Evolutionary conservation across 2,888 invertebrate genomes (phyloP).

Genomic region (Orchesella flavescens): DNA sequence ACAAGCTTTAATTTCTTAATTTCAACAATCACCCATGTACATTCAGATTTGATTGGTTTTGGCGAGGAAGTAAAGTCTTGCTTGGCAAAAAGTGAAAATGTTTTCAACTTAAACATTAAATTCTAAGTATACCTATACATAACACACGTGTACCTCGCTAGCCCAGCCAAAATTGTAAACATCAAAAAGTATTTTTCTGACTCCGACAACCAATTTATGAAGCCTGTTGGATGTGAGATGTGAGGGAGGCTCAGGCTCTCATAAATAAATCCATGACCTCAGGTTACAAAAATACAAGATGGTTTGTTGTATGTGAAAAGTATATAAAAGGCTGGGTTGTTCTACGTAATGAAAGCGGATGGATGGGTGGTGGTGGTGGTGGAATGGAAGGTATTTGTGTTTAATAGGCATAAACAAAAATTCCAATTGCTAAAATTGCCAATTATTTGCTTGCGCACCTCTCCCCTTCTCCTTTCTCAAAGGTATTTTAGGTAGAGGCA

Average conservation of each 20-base stretch:
- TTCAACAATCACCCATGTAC: not conserved
- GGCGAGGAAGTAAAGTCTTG: not conserved
- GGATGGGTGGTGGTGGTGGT: constrained; percentile 9
- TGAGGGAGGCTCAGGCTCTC: not conserved
- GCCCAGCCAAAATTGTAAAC: not conserved
- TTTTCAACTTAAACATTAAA: too few species aligned
- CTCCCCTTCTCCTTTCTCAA: not conserved
- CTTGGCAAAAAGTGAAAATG: not conserved
- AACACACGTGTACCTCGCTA: not conserved
- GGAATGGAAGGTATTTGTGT: not conserved
- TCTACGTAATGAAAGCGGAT: not conserved
- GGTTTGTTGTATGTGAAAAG: not conserved
- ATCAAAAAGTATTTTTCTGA: not conserved
- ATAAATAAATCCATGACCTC: constrained; percentile 5
- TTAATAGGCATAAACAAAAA: constrained; percentile 10
- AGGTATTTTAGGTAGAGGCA: not conserved
- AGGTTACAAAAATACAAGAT: constrained; percentile 1
- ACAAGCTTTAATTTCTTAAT: not conserved
- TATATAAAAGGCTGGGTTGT: not conserved
- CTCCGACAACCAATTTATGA: not conserved
- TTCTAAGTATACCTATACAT: not conserved
- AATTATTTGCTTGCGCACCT: constrained; percentile 10
- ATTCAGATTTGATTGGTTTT: not conserved
- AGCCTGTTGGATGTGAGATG: not conserved
- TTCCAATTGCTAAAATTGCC: constrained; percentile 1